A percentile compares a stretch with the other conserved stretches of the same genome.
Evolutionary conservation across 2,888 invertebrate genomes (phyloP).

Genomic region (Melangyna quadrimaculata): DNA sequence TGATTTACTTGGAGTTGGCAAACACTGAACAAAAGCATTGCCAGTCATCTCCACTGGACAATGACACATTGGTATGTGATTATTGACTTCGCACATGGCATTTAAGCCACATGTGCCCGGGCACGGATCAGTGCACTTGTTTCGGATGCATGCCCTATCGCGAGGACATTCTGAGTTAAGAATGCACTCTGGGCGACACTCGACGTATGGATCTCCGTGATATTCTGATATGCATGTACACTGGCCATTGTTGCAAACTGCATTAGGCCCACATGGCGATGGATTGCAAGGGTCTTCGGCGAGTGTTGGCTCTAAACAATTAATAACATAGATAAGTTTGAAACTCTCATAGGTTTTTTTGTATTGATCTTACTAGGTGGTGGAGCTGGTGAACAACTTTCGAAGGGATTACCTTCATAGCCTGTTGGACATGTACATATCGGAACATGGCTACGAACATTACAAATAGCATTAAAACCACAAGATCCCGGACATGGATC

Average conservation of each 20-base stretch:
- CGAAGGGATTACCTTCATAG: conserved; percentile 86
- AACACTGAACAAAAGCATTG: conserved; percentile 85
- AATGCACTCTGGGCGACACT: conserved; percentile 88
- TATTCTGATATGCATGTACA: conserved; percentile 87
- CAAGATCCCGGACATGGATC: conserved; percentile 89
- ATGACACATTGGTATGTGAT: conserved; percentile 86
- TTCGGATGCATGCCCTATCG: conserved; percentile 86
- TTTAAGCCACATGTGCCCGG: conserved; percentile 86
- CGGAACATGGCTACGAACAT: conserved; percentile 87
- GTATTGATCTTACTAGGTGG: conserved; percentile 73
- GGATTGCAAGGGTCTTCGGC: conserved; percentile 85
- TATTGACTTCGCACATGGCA: conserved; percentile 88
- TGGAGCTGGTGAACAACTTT: conserved; percentile 83
- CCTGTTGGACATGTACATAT: conserved; percentile 86
- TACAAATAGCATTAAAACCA: conserved; percentile 87
- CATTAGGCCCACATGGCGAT: conserved; percentile 86
- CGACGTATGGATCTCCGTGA: conserved; percentile 85
- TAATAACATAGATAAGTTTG: neutral
- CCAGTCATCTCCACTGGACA: conserved; percentile 84
- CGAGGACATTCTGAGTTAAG: conserved; percentile 87
- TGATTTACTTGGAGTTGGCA: conserved; percentile 72
- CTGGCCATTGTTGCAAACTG: conserved; percentile 85
- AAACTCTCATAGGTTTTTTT: neutral
- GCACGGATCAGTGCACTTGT: conserved; percentile 89
- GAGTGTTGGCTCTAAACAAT: conserved; percentile 75